Evolutionary conservation across 2,888 invertebrate genomes (phyloP), one percentile per base, ranked within the genome.

Genomic region (Eristalis tenax): DNA sequence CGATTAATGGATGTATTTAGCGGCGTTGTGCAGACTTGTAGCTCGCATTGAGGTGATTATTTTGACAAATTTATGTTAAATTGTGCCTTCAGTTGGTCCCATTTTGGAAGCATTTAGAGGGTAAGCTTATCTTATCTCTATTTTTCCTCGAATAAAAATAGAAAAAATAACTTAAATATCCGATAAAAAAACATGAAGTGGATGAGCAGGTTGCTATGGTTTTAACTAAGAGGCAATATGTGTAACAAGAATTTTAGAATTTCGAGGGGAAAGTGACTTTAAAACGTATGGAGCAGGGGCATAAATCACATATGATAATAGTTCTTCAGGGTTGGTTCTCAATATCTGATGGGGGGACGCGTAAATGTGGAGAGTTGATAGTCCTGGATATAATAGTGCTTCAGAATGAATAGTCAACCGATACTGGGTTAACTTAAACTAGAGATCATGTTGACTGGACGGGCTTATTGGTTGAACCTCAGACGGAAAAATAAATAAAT

Each of bases 61-160:
- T 87, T 83, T 87, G 83, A 87, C 79, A 75, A 83, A 87, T 87
- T 87, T 83, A 87, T 83, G 79, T 64, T 75, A 64, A 80, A 87
- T 87, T 76, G 43, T 61, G 35, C 57, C 71, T 79, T 75, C 65
- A 74, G 57, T 74, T 61, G n/a, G 43, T 50, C 40, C 50, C 40
- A 68, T 71, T 57, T 76, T 38, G 18, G 40, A 18, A n/a, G 8
- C 43, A 63, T 77, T 81, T 66, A 59, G 23, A 15, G 26, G 59
- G 59, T 59, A 28, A 59, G 66, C 65, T 66, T 68, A 65, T 38
- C 43, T 56, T 69, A 40, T 69, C 50, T n/a, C 23, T 23, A 8
- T 32, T 32, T 50, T 22, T n/a, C 26, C 32, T 28, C n/a, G n/a
- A n/a, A n/a, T n/a, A 50, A 50, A 50, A 50, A 50, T n/a, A n/a